These are phyloP conservation scores for Tragopan temminckii DNA, from an alignment of 2,797 vertebrate species.

Conservation along the genomic window DNA sequence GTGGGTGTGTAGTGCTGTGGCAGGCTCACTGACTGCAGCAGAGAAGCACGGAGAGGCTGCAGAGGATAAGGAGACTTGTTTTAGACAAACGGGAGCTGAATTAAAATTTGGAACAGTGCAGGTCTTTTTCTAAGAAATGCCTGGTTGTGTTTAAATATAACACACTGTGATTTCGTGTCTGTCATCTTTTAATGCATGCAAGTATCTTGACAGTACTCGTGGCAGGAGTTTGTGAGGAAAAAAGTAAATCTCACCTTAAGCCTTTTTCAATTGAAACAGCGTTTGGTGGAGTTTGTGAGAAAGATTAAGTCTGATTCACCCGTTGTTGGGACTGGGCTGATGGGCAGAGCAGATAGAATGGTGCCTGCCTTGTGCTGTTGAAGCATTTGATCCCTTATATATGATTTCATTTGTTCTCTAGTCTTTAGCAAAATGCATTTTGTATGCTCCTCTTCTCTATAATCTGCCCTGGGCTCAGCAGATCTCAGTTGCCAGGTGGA, in stretches of 20 bases:
- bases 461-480: background rate
- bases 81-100: background rate
- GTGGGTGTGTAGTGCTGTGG: background rate
- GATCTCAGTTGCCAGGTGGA: background rate
- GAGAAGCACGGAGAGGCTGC: background rate
- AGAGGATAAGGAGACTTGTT: background rate
- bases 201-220: background rate
- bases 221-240: background rate
- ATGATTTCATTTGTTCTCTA: constrained; percentile 9
- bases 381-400: background rate
- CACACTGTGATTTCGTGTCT: background rate
- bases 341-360: background rate
- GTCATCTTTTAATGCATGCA: background rate
- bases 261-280: constrained; percentile 39
- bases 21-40: background rate
- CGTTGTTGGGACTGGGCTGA: background rate
- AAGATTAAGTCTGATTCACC: constrained; percentile 18
- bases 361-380: background rate
- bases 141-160: background rate
- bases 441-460: accelerated
- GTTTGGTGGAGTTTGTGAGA: background rate
- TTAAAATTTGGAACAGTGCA: background rate
- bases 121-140: background rate
- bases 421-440: background rate
- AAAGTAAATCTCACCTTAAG: constrained; percentile 40